Evolutionary conservation across 1,140 invertebrate genomes (phyloP), one percentile per base, ranked within the genome.

Genomic region (Cydia pomonella): DNA sequence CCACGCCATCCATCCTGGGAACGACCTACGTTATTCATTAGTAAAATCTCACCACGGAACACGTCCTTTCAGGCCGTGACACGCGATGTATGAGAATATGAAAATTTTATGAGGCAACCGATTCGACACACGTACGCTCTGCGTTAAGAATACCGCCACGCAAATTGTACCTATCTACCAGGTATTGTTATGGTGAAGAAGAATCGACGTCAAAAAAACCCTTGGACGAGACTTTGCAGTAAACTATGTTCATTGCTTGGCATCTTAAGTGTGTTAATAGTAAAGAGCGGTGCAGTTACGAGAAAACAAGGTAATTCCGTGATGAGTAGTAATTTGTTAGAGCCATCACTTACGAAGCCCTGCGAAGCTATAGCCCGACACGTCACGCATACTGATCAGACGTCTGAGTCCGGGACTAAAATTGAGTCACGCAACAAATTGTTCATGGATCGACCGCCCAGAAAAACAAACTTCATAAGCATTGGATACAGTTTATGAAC

Each of bases 21-120:
- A 53, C 50, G 21, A 59, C 59, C 80, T 82, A 80, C 80, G 78
- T 78, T 78, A 84, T 84, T 84, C 78, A 84, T 86, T 86, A 85
- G 80, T 71, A 66, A 50, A 64, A 74, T 77, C 66, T 72, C 73
- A 41, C 44, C 74, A 73, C 72, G 73, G 76, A 82, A 79, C 78
- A 79, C 79, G 75, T 82, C 73, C 74, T 74, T 75, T 72, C 75
- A 25, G 74, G 66, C 75, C 50, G 25, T 74, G 76, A 78, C 74
- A 78, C 66, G 63, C 25, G 73, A 73, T 73, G 64, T 75, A 79
- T 73, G 53, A 74, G 73, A 79, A 77, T 77, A 79, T 79, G 73
- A 77, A 77, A 59, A 29, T 66, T 66, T 29, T 66, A 66, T 66
- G 63, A 66, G 63, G 27, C 13, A 33, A 66, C 25, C 29, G 18